Percentiles rank a stretch among this genome's conserved stretches.
These are phyloP conservation scores for Lemur catta DNA, from an alignment of 2,797 vertebrate species.

Conservation along the genomic window DNA sequence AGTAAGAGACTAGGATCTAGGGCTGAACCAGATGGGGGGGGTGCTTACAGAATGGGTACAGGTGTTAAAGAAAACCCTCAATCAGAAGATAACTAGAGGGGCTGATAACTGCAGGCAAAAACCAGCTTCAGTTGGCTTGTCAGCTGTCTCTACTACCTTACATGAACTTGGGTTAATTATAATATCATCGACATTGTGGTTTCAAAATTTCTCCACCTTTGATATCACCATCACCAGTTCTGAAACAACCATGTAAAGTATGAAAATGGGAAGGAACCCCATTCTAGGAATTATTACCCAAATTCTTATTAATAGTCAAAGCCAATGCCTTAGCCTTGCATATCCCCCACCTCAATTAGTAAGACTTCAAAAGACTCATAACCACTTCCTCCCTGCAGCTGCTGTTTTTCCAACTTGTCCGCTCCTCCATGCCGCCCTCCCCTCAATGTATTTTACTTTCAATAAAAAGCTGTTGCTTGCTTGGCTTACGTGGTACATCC, in stretches of 20 bases:
- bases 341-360: background rate
- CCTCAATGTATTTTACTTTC: background rate
- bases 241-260: background rate
- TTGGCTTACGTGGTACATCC: background rate
- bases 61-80: background rate
- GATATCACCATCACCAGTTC: background rate
- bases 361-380: background rate
- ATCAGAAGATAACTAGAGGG: background rate
- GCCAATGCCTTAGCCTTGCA: background rate
- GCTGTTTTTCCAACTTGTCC: background rate
- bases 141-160: background rate
- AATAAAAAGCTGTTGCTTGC: background rate
- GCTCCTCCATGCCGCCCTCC: accelerated
- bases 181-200: background rate
- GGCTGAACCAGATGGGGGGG: background rate
- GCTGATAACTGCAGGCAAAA: background rate
- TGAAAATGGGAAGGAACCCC: background rate
- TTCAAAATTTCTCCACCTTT: background rate
- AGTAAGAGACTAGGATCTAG: background rate
- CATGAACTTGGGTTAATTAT: background rate
- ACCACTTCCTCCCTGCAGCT: background rate
- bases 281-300: background rate
- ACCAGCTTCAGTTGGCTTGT: background rate
- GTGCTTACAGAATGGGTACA: background rate
- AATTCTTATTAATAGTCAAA: background rate